phyloP scores from a whole-genome alignment of 2,113 vertebrate genomes.

The Lepisosteus osseus region DNA sequence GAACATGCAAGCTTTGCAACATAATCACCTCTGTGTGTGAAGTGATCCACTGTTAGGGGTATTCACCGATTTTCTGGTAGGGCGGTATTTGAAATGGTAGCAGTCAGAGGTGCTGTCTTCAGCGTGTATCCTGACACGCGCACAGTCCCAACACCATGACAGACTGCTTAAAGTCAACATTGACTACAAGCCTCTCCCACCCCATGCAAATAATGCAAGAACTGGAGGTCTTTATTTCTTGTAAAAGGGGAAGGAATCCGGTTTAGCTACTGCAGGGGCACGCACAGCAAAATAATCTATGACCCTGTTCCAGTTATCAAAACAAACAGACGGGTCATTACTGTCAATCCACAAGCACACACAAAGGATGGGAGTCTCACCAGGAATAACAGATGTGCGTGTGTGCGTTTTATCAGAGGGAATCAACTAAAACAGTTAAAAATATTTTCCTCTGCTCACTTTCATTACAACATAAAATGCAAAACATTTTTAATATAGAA shows the following conservation, averaged over 20 bases:
- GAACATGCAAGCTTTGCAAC: no score
- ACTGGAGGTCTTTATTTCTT: neutral
- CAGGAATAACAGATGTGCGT: neutral
- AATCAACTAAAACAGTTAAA: neutral
- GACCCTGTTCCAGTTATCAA: neutral
- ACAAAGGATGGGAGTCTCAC: neutral
- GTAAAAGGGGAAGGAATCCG: neutral
- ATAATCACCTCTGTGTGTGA: no score
- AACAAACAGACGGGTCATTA: conserved; percentile 18
- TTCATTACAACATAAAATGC: neutral
- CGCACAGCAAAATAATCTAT: neutral
- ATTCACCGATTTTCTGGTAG: no score
- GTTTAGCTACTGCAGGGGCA: neutral
- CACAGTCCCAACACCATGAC: neutral
- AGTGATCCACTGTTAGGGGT: no score
- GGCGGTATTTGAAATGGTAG: no score
- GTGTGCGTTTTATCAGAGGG: neutral
- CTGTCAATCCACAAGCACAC: conserved; percentile 4
- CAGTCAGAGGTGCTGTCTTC: no score
- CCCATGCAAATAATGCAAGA: conserved; percentile 28
- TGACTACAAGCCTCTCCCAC: conserved; percentile 36
- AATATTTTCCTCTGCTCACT: neutral
- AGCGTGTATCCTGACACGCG: no score
- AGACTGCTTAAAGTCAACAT: conserved; percentile 8
- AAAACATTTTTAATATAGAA: no score